These are phyloP conservation scores for Brachionus koreanus DNA, from an alignment of 1,140 invertebrate genomes.

Conservation along the genomic window DNA sequence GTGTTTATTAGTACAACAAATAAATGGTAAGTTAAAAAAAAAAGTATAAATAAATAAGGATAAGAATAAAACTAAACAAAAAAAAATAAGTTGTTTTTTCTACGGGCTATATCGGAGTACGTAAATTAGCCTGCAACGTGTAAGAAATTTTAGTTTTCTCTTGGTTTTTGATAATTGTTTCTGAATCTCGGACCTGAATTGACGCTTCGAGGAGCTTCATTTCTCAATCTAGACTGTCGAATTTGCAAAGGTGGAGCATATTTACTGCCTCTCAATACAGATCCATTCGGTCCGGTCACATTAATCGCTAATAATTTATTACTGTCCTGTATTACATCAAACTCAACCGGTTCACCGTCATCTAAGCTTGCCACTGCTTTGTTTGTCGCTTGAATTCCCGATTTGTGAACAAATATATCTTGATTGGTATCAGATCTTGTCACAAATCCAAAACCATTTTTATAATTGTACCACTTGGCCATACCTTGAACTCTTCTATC, in stretches of 20 bases:
- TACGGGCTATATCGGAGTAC: neutral
- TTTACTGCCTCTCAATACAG: slow-evolving; percentile 86
- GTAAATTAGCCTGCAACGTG: neutral
- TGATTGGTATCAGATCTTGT: slow-evolving; percentile 92
- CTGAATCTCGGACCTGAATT: neutral
- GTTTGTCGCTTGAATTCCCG: slow-evolving; percentile 92
- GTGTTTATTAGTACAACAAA: neutral
- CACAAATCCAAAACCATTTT: slow-evolving; percentile 99
- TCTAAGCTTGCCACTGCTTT: slow-evolving; percentile 82
- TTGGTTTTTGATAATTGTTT: neutral
- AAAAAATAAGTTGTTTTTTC: neutral
- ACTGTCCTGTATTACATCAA: slow-evolving; percentile 64
- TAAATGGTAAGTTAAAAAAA: neutral
- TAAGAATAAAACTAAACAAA: slow-evolving; percentile 5
- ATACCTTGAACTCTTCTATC: slow-evolving; percentile 63
- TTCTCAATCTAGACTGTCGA: neutral
- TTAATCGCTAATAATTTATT: slow-evolving; percentile 88
- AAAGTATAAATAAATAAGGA: neutral
- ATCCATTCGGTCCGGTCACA: slow-evolving; percentile 88
- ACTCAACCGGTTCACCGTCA: slow-evolving; percentile 95
- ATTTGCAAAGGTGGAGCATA: slow-evolving; percentile 69
- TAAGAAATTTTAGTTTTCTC: neutral
- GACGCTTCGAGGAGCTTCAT: neutral
- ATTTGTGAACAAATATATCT: slow-evolving; percentile 94
- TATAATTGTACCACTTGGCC: slow-evolving; percentile 97